phyloP scores from a whole-genome alignment of 2,797 vertebrate species.

The Hephaestus fuliginosus region DNA sequence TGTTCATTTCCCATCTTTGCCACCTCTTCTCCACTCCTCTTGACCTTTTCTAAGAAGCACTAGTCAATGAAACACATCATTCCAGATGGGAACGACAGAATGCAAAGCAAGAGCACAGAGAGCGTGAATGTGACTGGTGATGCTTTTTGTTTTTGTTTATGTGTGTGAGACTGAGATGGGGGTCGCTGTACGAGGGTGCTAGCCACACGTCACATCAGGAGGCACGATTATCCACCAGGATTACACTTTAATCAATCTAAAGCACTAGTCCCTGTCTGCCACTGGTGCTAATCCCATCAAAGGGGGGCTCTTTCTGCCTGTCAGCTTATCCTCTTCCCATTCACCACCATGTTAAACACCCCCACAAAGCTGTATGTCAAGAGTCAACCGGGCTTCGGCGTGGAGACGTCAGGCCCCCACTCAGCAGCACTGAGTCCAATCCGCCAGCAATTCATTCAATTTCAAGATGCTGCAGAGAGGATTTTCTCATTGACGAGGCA shows the following conservation, averaged over 20 bases:
- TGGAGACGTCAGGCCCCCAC: constrained; percentile 14
- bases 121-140: constrained; percentile 16
- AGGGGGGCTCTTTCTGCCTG: constrained; percentile 76
- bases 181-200: constrained; percentile 37
- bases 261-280: constrained; percentile 78
- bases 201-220: constrained; percentile 76
- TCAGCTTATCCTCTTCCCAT: constrained; percentile 74
- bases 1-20: constrained; percentile 36
- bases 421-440: constrained; percentile 37
- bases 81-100: constrained; percentile 9
- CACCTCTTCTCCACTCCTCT: constrained; percentile 23
- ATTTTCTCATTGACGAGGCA: constrained; percentile 46
- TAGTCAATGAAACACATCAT: constrained; percentile 17
- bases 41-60: constrained; percentile 49
- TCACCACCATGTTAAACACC: constrained; percentile 72
- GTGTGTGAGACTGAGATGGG: constrained; percentile 17
- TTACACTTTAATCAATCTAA: constrained; percentile 86
- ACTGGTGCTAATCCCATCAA: constrained; percentile 80
- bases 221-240: constrained; percentile 81
- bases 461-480: constrained; percentile 41
- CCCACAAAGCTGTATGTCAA: constrained; percentile 71
- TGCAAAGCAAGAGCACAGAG: constrained; percentile 12
- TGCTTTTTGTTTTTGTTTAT: constrained; percentile 47
- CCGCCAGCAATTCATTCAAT: constrained; percentile 53
- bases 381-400: constrained; percentile 56